phyloP scores from a whole-genome alignment of 2,888 invertebrate genomes.

The Keiferia lycopersicella region DNA sequence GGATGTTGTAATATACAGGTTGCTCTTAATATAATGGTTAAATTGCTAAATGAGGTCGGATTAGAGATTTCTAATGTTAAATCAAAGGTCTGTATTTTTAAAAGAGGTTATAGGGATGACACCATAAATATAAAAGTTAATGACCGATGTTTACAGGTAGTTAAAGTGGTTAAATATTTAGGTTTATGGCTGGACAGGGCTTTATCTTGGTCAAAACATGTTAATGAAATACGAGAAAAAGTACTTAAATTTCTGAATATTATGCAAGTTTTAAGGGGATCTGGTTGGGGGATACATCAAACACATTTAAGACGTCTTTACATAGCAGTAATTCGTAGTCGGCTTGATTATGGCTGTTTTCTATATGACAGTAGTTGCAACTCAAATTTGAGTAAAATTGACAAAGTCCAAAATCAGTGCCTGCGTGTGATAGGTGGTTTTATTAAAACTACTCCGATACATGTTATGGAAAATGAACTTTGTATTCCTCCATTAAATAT shows the following conservation, averaged over 20 bases:
- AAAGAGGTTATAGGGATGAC: background rate
- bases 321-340: conserved; percentile 12
- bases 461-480: conserved; percentile 18
- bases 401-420: conserved; percentile 5
- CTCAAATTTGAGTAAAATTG: conserved; percentile 9
- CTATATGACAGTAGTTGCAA: conserved; percentile 14
- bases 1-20: background rate
- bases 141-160: background rate
- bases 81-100: conserved; percentile 11
- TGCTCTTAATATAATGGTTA: background rate
- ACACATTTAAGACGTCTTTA: conserved; percentile 3
- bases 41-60: background rate
- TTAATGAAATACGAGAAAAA: conserved; percentile 16
- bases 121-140: background rate
- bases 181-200: background rate
- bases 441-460: conserved; percentile 17
- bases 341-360: conserved; percentile 13
- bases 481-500: conserved; percentile 8
- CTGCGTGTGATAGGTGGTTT: conserved; percentile 11
- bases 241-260: background rate
- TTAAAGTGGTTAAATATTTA: conserved; percentile 11
- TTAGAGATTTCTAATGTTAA: background rate
- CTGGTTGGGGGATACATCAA: conserved; percentile 12
- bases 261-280: background rate
- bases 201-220: conserved; percentile 10